Evolutionary conservation across 2,113 vertebrate genomes (phyloP).

Genomic region (Labrus mixtus): DNA sequence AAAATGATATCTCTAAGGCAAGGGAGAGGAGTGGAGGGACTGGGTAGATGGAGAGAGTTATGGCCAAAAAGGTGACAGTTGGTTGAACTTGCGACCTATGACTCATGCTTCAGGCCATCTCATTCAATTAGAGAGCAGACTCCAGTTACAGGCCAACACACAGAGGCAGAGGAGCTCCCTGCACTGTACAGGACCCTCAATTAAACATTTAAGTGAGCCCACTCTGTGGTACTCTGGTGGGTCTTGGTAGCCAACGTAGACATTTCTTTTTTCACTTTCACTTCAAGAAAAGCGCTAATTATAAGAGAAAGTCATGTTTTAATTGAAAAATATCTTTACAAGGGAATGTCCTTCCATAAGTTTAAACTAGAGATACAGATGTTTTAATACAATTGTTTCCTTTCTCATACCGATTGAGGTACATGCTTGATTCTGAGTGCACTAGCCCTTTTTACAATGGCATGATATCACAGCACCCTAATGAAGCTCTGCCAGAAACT

Average conservation of each 20-base stretch:
- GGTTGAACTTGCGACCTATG: slow-evolving; percentile 58
- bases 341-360: too few species aligned
- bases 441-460: too few species aligned
- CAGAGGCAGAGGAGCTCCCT: slow-evolving; percentile 27
- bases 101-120: slow-evolving; percentile 39
- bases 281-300: slow-evolving; percentile 2
- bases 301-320: slow-evolving; percentile 19
- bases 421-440: too few species aligned
- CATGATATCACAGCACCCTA: too few species aligned
- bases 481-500: too few species aligned
- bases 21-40: slow-evolving; percentile 35
- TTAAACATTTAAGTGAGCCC: slow-evolving; percentile 44
- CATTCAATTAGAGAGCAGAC: slow-evolving; percentile 63
- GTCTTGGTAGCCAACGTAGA: neutral
- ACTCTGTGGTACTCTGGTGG: slow-evolving; percentile 5
- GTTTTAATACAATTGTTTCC: too few species aligned
- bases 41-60: slow-evolving; percentile 48
- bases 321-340: neutral
- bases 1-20: slow-evolving; percentile 53
- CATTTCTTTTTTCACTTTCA: slow-evolving; percentile 27
- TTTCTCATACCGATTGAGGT: too few species aligned
- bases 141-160: slow-evolving; percentile 41
- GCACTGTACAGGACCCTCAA: slow-evolving; percentile 27
- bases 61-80: slow-evolving; percentile 28
- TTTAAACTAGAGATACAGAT: too few species aligned